phyloP scores from a whole-genome alignment of 2,888 invertebrate genomes.

The Lycia hirtaria region DNA sequence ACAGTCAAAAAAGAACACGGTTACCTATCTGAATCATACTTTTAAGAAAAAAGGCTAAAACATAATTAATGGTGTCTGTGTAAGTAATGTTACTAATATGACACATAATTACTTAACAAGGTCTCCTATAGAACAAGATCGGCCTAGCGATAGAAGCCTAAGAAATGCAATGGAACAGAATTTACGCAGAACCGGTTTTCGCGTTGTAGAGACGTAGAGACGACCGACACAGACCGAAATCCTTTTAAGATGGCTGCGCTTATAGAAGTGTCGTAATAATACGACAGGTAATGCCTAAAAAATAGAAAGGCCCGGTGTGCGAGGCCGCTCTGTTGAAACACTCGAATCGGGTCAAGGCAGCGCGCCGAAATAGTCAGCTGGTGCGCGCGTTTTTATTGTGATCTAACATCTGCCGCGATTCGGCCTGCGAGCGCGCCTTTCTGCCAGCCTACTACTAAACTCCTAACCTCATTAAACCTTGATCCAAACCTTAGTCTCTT shows the following conservation, averaged over 20 bases:
- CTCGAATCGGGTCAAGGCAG: constrained; percentile 84
- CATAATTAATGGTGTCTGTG: not conserved
- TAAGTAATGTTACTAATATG: not conserved
- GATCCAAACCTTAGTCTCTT: not conserved
- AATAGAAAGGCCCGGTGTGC: constrained; percentile 85
- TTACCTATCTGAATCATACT: not conserved
- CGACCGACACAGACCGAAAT: constrained; percentile 65
- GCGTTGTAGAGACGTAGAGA: constrained; percentile 55
- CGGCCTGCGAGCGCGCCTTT: constrained; percentile 50
- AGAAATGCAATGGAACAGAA: constrained; percentile 43
- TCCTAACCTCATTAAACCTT: not conserved
- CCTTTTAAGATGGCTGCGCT: constrained; percentile 77
- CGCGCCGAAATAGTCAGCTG: constrained; percentile 83
- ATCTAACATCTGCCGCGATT: constrained; percentile 81
- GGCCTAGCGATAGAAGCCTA: constrained; percentile 8
- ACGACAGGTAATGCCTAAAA: constrained; percentile 85
- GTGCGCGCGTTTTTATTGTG: constrained; percentile 83
- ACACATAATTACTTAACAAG: not conserved
- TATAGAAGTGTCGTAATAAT: constrained; percentile 82
- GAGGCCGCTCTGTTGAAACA: constrained; percentile 84
- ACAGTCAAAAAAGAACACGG: no score
- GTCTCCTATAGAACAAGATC: not conserved
- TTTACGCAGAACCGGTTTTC: constrained; percentile 56
- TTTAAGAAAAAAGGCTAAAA: not conserved
- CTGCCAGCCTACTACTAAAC: constrained; percentile 37